Evolutionary conservation across 2,113 vertebrate genomes (phyloP).

Genomic region (Ranitomeya variabilis): DNA sequence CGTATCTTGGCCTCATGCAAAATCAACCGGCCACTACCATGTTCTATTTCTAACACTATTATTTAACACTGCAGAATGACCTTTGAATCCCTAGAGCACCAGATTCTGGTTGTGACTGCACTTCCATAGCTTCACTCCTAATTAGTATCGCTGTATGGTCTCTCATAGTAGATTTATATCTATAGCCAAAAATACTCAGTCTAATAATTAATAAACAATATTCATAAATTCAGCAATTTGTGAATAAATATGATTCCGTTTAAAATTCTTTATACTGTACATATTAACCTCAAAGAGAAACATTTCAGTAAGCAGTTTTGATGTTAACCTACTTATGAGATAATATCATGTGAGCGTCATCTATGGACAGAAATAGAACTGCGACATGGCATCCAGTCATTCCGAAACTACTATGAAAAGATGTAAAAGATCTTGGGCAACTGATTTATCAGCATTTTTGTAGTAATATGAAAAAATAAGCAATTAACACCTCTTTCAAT

Average conservation of each 20-base stretch:
- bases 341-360: neutral
- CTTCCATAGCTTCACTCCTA: no score
- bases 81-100: no score
- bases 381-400: neutral
- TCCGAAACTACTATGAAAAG: neutral
- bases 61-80: no score
- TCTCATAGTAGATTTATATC: no score
- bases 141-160: no score
- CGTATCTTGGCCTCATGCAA: no score
- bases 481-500: neutral
- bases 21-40: no score
- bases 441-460: no score
- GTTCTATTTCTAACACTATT: no score
- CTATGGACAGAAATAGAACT: neutral
- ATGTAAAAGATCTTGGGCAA: neutral
- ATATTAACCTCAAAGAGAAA: neutral
- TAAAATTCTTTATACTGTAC: neutral
- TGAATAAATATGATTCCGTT: neutral
- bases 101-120: no score
- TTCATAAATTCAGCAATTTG: neutral
- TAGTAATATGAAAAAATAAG: neutral
- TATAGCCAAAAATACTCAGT: no score
- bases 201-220: neutral
- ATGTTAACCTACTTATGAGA: conserved; percentile 17
- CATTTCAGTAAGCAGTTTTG: conserved; percentile 1